phyloP scores from a whole-genome alignment of 1,140 invertebrate species.

The Drosophila novamexicana region DNA sequence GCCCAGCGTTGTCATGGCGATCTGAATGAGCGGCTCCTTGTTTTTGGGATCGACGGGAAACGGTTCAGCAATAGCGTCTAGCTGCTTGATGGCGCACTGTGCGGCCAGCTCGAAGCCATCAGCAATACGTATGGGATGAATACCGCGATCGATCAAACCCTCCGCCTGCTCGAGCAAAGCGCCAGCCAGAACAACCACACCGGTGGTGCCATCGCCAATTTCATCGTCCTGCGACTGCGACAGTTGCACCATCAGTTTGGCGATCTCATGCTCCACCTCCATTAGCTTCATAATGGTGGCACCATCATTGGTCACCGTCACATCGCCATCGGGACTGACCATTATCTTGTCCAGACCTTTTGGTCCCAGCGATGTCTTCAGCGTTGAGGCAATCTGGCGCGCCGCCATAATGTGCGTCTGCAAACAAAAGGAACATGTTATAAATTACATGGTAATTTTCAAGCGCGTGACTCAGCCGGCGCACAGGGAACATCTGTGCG shows the following conservation, averaged over 20 bases:
- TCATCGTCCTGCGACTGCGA: conserved; percentile 99
- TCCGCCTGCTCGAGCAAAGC: conserved; percentile 98
- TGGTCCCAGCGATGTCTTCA: conserved; percentile 98
- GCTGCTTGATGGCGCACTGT: conserved; percentile 93
- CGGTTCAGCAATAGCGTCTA: conserved; percentile 94
- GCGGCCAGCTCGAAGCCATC: conserved; percentile 99
- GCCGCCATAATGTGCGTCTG: conserved; percentile 99
- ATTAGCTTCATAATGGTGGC: conserved; percentile 99
- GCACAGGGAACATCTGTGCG: conserved; percentile 63
- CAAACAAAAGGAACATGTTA: conserved; percentile 69
- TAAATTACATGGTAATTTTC: conserved; percentile 1
- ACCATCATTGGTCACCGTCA: conserved; percentile 99
- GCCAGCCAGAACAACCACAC: conserved; percentile 95
- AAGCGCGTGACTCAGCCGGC: conserved; percentile 72
- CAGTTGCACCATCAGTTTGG: conserved; percentile 98
- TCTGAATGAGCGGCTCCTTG: conserved; percentile 94
- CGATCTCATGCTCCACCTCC: conserved; percentile 99
- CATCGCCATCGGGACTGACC: conserved; percentile 98
- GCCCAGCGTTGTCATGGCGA: conserved; percentile 99
- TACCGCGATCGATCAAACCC: conserved; percentile 96
- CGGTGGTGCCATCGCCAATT: conserved; percentile 99
- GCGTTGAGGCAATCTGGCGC: conserved; percentile 93
- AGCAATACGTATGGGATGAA: conserved; percentile 99
- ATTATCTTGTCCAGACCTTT: conserved; percentile 98
- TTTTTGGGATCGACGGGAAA: conserved; percentile 94